Conservation (phyloP, 2,888 invertebrate genomes). For the Tolmerus cingulatus region DNA sequence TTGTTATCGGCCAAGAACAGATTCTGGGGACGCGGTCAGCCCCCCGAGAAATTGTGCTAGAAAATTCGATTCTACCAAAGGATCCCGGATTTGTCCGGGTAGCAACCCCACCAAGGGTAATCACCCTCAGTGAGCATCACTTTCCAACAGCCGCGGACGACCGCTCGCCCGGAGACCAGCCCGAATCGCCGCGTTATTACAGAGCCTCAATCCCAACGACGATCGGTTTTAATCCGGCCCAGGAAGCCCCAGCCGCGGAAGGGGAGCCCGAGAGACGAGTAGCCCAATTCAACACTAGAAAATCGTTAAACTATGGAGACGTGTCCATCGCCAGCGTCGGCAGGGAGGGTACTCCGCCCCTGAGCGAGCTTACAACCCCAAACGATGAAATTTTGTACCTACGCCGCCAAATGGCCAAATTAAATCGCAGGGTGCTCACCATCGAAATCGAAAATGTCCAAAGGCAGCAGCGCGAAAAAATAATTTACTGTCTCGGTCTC, state of each 20-base stretch:
- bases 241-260: slow-evolving; percentile 56
- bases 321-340: slow-evolving; percentile 54
- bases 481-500: slow-evolving; percentile 83
- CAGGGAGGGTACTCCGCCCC: slow-evolving; percentile 75
- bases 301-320: slow-evolving; percentile 51
- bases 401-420: slow-evolving; percentile 83
- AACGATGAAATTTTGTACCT: slow-evolving; percentile 84
- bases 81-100: slow-evolving; percentile 80
- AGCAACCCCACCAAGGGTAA: slow-evolving; percentile 86
- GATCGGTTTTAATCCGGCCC: slow-evolving; percentile 55
- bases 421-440: slow-evolving; percentile 85
- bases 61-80: slow-evolving; percentile 79
- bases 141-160: slow-evolving; percentile 76
- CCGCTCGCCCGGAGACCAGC: slow-evolving; percentile 47
- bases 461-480: slow-evolving; percentile 85
- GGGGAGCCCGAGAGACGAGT: slow-evolving; percentile 58
- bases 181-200: slow-evolving; percentile 56
- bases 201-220: slow-evolving; percentile 55
- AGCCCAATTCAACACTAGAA: not conserved
- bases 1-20: slow-evolving; percentile 83
- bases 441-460: slow-evolving; percentile 87
- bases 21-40: slow-evolving; percentile 76
- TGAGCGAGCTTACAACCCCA: slow-evolving; percentile 73
- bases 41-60: slow-evolving; percentile 85
- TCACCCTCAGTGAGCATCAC: slow-evolving; percentile 85